Evolutionary conservation across 2,888 invertebrate genomes (phyloP).

Genomic region (Hypsopygia costalis): DNA sequence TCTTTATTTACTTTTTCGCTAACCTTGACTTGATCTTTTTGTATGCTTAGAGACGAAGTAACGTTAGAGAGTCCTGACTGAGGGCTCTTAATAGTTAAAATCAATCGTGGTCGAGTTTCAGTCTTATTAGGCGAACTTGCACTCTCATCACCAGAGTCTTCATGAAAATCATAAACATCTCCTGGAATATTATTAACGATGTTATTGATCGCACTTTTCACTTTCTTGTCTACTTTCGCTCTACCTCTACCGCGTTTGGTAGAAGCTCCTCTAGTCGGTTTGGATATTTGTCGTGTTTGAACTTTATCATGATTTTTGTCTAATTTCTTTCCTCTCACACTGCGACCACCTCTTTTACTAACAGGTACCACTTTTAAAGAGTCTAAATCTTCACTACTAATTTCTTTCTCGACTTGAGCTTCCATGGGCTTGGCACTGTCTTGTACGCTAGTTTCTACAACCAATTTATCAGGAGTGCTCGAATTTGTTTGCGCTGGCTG

Average conservation of each 20-base stretch:
- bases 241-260: slow-evolving; percentile 75
- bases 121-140: slow-evolving; percentile 58
- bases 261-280: slow-evolving; percentile 52
- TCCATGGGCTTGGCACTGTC: slow-evolving; percentile 18
- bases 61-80: slow-evolving; percentile 63
- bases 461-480: slow-evolving; percentile 16
- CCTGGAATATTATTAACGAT: slow-evolving; percentile 82
- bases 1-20: slow-evolving; percentile 56
- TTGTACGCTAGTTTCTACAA: slow-evolving; percentile 7
- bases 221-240: slow-evolving; percentile 76
- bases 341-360: slow-evolving; percentile 64
- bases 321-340: slow-evolving; percentile 60
- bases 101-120: slow-evolving; percentile 85
- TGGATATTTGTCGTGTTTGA: slow-evolving; percentile 70
- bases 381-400: slow-evolving; percentile 29
- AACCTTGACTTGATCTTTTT: slow-evolving; percentile 53
- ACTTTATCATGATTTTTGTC: slow-evolving; percentile 59
- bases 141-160: slow-evolving; percentile 91
- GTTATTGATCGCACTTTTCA: slow-evolving; percentile 61
- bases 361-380: slow-evolving; percentile 30
- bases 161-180: slow-evolving; percentile 95
- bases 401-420: slow-evolving; percentile 25
- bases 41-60: slow-evolving; percentile 62
- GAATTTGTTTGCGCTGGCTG: slow-evolving; percentile 14
- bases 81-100: slow-evolving; percentile 90